Evolutionary conservation across 2,797 vertebrate genomes (phyloP).

Genomic region (Epinephelus coioides): DNA sequence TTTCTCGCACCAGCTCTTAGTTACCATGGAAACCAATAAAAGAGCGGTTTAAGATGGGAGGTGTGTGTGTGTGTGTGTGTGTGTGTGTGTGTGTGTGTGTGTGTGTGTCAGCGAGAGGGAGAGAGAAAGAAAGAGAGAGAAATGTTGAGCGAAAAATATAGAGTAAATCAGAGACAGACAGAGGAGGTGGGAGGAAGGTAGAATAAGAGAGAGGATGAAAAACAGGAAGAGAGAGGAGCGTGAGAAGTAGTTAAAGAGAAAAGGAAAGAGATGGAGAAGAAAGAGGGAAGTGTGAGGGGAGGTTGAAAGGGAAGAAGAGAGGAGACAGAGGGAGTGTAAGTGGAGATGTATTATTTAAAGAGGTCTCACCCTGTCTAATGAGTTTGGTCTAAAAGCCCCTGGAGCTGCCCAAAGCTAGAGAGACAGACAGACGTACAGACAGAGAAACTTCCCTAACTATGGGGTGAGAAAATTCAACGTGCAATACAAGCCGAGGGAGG

Average conservation of each 20-base stretch:
- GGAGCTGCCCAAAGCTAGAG: constrained; percentile 80
- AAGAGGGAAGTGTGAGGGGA: constrained; percentile 29
- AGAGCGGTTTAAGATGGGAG: constrained; percentile 76
- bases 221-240: constrained; percentile 24
- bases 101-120: not conserved
- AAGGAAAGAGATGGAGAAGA: constrained; percentile 45
- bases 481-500: constrained; percentile 42
- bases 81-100: constrained; percentile 4
- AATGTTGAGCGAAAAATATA: constrained; percentile 55
- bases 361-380: constrained; percentile 89
- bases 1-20: constrained; percentile 83
- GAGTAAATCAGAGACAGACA: constrained; percentile 68
- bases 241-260: constrained; percentile 50
- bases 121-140: constrained; percentile 45
- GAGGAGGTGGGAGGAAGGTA: constrained; percentile 59
- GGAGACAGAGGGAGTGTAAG: constrained; percentile 72
- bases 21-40: constrained; percentile 86
- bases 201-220: constrained; percentile 34
- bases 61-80: constrained; percentile 53
- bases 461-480: constrained; percentile 69
- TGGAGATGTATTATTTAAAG: constrained; percentile 90
- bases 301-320: constrained; percentile 64
- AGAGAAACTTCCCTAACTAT: constrained; percentile 73
- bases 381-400: constrained; percentile 87
- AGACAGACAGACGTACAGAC: constrained; percentile 58